These are phyloP conservation scores for Mycteria americana DNA, from an alignment of 2,797 vertebrate species.

Conservation along the genomic window DNA sequence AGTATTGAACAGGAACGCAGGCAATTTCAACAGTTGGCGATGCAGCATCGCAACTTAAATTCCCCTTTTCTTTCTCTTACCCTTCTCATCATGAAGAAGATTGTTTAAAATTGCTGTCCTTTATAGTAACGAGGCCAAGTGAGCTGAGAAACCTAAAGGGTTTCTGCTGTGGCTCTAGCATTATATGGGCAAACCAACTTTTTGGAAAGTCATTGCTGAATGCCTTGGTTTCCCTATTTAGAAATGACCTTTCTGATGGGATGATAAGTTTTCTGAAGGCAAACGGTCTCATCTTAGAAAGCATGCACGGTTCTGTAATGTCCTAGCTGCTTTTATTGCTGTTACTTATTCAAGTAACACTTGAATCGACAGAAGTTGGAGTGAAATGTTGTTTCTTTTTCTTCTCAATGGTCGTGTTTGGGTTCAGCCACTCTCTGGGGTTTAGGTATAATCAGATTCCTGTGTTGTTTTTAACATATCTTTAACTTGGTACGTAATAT, in stretches of 20 bases:
- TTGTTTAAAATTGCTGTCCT: not conserved
- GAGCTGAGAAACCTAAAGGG: not conserved
- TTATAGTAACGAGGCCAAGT: not conserved
- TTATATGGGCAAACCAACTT: not conserved
- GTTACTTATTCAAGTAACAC: not conserved
- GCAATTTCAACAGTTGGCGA: not conserved
- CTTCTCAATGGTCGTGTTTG: not conserved
- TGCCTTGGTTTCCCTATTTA: not conserved
- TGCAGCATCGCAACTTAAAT: not conserved
- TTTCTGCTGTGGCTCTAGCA: not conserved
- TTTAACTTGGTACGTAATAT: accelerated
- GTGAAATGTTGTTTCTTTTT: not conserved
- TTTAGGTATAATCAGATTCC: not conserved
- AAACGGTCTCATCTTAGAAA: not conserved
- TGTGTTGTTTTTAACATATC: accelerated
- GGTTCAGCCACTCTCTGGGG: accelerated
- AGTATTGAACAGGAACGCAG: not conserved
- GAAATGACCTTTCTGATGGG: not conserved
- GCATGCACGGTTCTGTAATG: accelerated
- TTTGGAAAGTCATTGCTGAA: not conserved
- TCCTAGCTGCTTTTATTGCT: not conserved
- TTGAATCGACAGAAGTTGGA: not conserved
- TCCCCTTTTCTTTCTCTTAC: not conserved
- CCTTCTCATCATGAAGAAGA: not conserved
- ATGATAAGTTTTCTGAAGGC: not conserved